Base-by-base conservation (phyloP, 2,888 invertebrate genomes). In the Metalampra italica region DNA sequence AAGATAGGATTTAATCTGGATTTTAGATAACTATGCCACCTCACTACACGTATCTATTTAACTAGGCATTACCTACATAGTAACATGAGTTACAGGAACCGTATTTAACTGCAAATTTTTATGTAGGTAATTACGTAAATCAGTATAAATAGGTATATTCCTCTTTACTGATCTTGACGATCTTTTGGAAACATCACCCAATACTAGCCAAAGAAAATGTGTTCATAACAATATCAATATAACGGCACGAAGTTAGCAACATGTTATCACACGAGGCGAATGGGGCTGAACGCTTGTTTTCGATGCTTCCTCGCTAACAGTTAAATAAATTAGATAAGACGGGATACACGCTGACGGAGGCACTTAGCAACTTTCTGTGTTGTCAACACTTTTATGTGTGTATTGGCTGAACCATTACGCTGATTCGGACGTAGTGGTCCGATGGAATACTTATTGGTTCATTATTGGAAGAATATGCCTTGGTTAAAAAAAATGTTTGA, bases 261-360 rank as follows among this genome's bases (percentile, higher is more conserved):
- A 43, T 49, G 49, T 49, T 49, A 49, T 47, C 45, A 39, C n/a
- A 40, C 29, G 29, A 44, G 41, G 43, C 45, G 36, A 45, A 15
- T 36, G 15, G 30, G 41, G 45, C 39, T 43, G 47, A 36, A n/a
- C 40, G 47, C 65, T 81, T 82, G 78, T 82, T 82, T 81, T 76
- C 74, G 71, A 70, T 68, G 68, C 62, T 65, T 55, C 64, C 61
- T 63, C 62, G 60, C 71, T 74, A 76, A 79, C 77, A 76, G 78
- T 79, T 77, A 81, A 79, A 79, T 82, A 82, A 81, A 82, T 80
- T 79, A 82, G 82, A 83, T 81, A 82, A 82, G 75, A 64, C 71
- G 65, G 68, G 67, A 72, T 71, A 71, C 69, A 66, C 58, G 75
- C 76, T 69, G 71, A 78, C 72, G 64, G 56, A 66, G 64, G 71